Evolutionary conservation across 2,113 vertebrate species (phyloP), one percentile per base, ranked within the genome.

Genomic region (Malurus melanocephalus): DNA sequence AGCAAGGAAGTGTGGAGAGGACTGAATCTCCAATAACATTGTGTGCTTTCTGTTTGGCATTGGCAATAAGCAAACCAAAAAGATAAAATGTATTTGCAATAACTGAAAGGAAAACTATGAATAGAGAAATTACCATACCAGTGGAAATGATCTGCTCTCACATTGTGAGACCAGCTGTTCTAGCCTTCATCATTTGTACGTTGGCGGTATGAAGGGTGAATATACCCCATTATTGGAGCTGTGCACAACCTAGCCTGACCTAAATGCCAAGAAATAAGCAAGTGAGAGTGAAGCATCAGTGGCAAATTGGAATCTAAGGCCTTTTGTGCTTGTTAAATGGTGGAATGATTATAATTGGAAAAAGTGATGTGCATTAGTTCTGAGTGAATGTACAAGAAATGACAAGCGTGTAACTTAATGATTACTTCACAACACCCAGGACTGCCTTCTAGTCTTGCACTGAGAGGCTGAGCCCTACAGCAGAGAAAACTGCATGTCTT

Each of bases 321-420:
- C 97, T 97, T 98, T 98, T 98, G 98, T 98, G 97, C 97, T 98
- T 98, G 97, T 97, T 98, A 98, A 98, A 97, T 97, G 97, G 97
- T 97, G 97, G 97, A 98, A 98, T 98, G 97, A 97, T 98, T 98
- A 97, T 97, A 98, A 98, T 97, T 97, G 97, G 97, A 97, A 98
- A 97, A 98, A 98, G 97, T 97, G 97, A 98, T 97, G 97, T 97
- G 97, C 98, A 97, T 98, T 98, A 98, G 97, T 98, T 98, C 97
- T 97, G 97, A 98, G 97, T 98, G 97, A 98, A 97, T 97, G 97
- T 98, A 97, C 97, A 97, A 97, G 97, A 98, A 98, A 98, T 98
- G 98, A 98, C 97, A 98, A 98, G 96, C 97, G 95, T 98, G 97
- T 97, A 98, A 98, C 97, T 98, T 98, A 97, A 98, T 97, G 97